These are phyloP conservation scores for Todiramphus chloris DNA, from an alignment of 2,113 vertebrate genomes.

Conservation along the genomic window DNA sequence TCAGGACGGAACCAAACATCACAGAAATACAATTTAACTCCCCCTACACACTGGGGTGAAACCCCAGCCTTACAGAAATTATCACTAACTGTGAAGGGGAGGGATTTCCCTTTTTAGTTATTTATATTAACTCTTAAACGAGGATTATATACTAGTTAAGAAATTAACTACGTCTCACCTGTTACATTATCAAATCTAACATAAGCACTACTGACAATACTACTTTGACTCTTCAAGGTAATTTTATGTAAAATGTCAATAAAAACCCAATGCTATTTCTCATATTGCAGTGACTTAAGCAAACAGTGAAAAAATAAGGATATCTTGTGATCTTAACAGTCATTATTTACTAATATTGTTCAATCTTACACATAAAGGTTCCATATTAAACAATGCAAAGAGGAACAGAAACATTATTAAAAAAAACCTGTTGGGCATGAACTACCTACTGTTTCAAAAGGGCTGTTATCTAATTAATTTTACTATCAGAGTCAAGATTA, in stretches of 20 bases:
- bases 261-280: neutral
- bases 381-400: neutral
- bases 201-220: neutral
- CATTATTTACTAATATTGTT: neutral
- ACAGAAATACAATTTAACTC: neutral
- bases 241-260: neutral
- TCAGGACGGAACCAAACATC: neutral
- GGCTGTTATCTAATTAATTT: neutral
- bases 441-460: neutral
- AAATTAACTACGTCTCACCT: neutral
- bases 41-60: neutral
- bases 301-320: neutral
- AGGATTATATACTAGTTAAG: neutral
- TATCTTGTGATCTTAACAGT: neutral
- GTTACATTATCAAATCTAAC: neutral
- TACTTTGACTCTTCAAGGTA: neutral
- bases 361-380: neutral
- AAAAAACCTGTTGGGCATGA: neutral
- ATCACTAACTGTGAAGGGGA: neutral
- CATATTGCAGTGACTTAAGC: neutral
- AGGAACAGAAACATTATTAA: neutral
- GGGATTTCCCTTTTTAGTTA: neutral
- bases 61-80: neutral
- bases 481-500: neutral
- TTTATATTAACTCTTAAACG: neutral